Percentiles rank a stretch among this genome's conserved stretches.
These are phyloP conservation scores for Platycheirus rosarum DNA, from an alignment of 2,888 invertebrate genomes.

Conservation along the genomic window DNA sequence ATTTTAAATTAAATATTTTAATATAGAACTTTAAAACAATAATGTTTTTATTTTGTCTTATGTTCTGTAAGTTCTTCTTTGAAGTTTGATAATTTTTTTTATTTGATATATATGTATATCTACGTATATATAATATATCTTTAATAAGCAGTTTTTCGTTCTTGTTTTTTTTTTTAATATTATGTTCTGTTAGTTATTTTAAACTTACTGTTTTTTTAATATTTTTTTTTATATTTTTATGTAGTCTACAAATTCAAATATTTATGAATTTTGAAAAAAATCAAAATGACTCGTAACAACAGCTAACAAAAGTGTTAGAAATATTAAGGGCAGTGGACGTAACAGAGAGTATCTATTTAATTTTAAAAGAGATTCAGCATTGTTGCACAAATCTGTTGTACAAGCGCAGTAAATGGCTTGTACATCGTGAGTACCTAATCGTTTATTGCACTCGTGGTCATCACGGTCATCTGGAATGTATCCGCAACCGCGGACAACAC, in stretches of 20 bases:
- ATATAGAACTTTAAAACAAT: slow-evolving; percentile 49
- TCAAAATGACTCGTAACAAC: slow-evolving; percentile 71
- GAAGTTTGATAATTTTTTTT: slow-evolving; percentile 69
- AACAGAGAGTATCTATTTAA: slow-evolving; percentile 77
- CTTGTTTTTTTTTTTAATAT: slow-evolving; percentile 54
- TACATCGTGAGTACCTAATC: slow-evolving; percentile 89
- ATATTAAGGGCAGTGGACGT: slow-evolving; percentile 76
- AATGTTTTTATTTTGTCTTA: slow-evolving; percentile 29
- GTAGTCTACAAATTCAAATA: slow-evolving; percentile 54
- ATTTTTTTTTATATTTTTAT: slow-evolving; percentile 58
- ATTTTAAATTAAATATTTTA: slow-evolving; percentile 20
- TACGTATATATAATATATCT: slow-evolving; percentile 74
- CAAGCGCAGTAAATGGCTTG: slow-evolving; percentile 91
- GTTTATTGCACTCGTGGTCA: slow-evolving; percentile 86
- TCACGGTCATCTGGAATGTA: slow-evolving; percentile 87
- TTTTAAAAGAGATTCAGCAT: slow-evolving; percentile 80
- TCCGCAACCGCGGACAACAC: slow-evolving; percentile 92
- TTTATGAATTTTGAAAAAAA: slow-evolving; percentile 77
- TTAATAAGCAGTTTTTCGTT: slow-evolving; percentile 73
- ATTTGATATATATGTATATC: slow-evolving; percentile 46
- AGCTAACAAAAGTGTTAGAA: slow-evolving; percentile 77
- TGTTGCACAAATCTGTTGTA: slow-evolving; percentile 90
- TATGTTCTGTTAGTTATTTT: slow-evolving; percentile 57
- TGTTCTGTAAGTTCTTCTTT: slow-evolving; percentile 68
- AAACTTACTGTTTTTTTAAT: slow-evolving; percentile 60